Evolutionary conservation across 37 sponge, comb jelly and placozoan genomes (phyloP), one percentile per base, ranked within the genome.

Genomic region (Spongilla lacustris): DNA sequence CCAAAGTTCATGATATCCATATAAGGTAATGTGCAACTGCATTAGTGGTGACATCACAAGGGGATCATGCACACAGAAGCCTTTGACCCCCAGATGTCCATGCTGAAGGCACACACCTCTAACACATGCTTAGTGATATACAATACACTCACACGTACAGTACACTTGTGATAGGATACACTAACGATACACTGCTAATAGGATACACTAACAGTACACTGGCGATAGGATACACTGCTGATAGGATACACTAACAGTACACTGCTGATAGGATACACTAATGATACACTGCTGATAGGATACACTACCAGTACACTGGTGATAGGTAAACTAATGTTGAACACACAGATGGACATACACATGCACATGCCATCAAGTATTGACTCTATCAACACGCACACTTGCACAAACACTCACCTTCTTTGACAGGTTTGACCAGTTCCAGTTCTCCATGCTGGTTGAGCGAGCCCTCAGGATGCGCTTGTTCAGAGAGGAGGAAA

Each of bases 361-460:
- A 69, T 71, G 68, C 82, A 81, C 69, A 81, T 38, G 35, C 77
- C 32, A 37, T 36, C 77, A 34, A 17, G n/a, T n/a, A n/a, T n/a
- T n/a, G n/a, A n/a, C n/a, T n/a, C n/a, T n/a, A 33, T 46, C 33
- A 37, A 77, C 77, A 77, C 38, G 35, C 77, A 33, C 76, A 75
- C 76, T 11, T 70, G 71, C 9, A 41, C 3, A 41, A 41, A 41
- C 41, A 6, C 58, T 58, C 21, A 58, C 58, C 19, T 58, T 58
- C 58, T 58, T 58, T 58, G 58, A 58, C 58, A 58, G 58, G 58
- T 1, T 58, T 58, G 58, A 58, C 14, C 21, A 58, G 58, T 58
- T 58, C 58, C 58, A 58, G 58, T 80, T 76, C 81, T 90, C 91
- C 38, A 90, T 49, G 36, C 85, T 85, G 1, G 91, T 90, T 35